Percentiles rank a stretch among this genome's conserved stretches.
phyloP scores from a whole-genome alignment of 2,797 vertebrate species.

The Pseudocheirus occidentalis region DNA sequence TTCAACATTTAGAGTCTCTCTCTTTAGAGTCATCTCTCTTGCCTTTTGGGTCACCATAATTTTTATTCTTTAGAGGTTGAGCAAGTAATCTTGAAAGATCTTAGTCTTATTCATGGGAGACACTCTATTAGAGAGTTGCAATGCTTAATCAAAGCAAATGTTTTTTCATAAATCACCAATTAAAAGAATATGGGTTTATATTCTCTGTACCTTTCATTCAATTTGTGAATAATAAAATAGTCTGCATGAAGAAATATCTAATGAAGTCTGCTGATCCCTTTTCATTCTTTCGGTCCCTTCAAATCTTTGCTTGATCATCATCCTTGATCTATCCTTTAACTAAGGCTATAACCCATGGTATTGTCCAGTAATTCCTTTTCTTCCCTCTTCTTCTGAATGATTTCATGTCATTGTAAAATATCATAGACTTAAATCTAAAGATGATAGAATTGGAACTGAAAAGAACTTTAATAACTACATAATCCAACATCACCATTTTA shows the following conservation, averaged over 20 bases:
- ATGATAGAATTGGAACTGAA: background rate
- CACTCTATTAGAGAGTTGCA: background rate
- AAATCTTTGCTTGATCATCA: background rate
- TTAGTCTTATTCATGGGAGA: background rate
- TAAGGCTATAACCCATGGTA: background rate
- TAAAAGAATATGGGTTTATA: background rate
- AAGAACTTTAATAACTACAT: background rate
- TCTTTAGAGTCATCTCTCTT: background rate
- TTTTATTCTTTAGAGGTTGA: background rate
- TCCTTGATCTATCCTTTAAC: background rate
- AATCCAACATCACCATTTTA: background rate
- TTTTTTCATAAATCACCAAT: background rate
- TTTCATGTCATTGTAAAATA: background rate
- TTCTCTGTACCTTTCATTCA: background rate
- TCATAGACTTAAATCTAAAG: background rate
- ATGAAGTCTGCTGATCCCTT: background rate
- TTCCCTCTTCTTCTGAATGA: background rate
- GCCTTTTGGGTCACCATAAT: background rate
- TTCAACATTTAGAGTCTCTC: background rate
- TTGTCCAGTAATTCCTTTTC: background rate
- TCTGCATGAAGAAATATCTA: background rate
- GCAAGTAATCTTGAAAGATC: background rate
- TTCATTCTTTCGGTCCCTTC: background rate
- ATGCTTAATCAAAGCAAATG: background rate
- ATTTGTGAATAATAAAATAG: background rate